Conservation (phyloP, 2,797 vertebrate species). For the Tiaroga cobitis region DNA sequence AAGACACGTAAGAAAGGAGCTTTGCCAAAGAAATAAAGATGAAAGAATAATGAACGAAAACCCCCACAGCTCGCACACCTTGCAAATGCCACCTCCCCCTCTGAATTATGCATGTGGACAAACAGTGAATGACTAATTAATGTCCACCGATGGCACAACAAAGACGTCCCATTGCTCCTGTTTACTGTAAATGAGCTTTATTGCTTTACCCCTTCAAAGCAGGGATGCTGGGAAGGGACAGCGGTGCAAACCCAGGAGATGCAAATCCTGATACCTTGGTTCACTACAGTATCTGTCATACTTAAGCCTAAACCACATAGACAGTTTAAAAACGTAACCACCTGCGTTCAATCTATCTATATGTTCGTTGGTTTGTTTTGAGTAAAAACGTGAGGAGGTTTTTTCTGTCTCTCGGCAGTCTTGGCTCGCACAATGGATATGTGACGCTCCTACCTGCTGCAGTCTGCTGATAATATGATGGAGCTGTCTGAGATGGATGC, state of each 20-base stretch:
- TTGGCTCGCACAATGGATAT: constrained; percentile 65
- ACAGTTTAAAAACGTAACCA: constrained; percentile 23
- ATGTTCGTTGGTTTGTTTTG: not conserved
- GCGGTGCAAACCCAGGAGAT: constrained; percentile 54
- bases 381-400: not conserved
- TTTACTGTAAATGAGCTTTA: constrained; percentile 50
- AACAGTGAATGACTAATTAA: constrained; percentile 76
- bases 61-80: constrained; percentile 43
- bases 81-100: constrained; percentile 72
- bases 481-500: constrained; percentile 68
- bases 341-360: constrained; percentile 30
- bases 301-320: not conserved
- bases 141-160: constrained; percentile 68
- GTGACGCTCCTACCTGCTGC: constrained; percentile 72
- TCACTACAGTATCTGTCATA: constrained; percentile 58
- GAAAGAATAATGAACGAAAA: constrained; percentile 50
- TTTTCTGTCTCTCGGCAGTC: constrained; percentile 65
- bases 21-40: constrained; percentile 37
- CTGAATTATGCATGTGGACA: constrained; percentile 77
- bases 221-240: constrained; percentile 8
- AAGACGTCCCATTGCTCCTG: constrained; percentile 61
- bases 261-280: constrained; percentile 58
- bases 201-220: constrained; percentile 32
- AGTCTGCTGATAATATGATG: constrained; percentile 77
- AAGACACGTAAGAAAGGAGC: constrained; percentile 28